A percentile compares a stretch with the other conserved stretches of the same genome.
phyloP scores from a whole-genome alignment of 2,797 vertebrate genomes.

The Thalassophryne amazonica region DNA sequence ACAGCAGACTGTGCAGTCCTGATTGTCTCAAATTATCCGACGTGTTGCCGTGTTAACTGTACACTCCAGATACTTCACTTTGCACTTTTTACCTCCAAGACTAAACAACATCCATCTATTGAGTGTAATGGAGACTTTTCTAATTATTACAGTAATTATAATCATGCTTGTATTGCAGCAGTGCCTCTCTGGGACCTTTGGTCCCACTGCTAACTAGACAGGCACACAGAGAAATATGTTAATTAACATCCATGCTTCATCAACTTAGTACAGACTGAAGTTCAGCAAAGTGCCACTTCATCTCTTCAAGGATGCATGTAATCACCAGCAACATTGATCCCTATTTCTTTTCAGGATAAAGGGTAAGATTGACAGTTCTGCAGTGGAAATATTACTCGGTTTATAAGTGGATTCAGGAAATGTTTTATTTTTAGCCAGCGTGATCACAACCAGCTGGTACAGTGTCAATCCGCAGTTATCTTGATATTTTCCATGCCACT shows the following conservation, averaged over 20 bases:
- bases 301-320: conserved; percentile 46
- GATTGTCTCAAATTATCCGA: neutral
- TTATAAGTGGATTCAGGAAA: conserved; percentile 22
- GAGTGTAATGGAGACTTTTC: conserved; percentile 57
- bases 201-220: conserved; percentile 49
- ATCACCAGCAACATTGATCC: conserved; percentile 50
- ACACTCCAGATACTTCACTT: conserved; percentile 44
- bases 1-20: neutral
- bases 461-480: conserved; percentile 10
- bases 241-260: conserved; percentile 60
- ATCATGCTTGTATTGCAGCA: conserved; percentile 53
- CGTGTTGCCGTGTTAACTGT: conserved; percentile 14
- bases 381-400: conserved; percentile 18
- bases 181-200: conserved; percentile 38
- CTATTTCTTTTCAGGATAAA: conserved; percentile 22
- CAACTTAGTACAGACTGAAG: conserved; percentile 50
- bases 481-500: neutral
- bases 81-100: conserved; percentile 60
- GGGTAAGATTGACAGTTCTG: conserved; percentile 5
- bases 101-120: conserved; percentile 51
- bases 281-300: conserved; percentile 52
- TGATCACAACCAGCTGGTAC: conserved; percentile 8
- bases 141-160: conserved; percentile 73
- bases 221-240: conserved; percentile 47
- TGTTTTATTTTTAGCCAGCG: conserved; percentile 7